phyloP scores from a whole-genome alignment of 2,797 vertebrate genomes.

The Poecilia wingei region DNA sequence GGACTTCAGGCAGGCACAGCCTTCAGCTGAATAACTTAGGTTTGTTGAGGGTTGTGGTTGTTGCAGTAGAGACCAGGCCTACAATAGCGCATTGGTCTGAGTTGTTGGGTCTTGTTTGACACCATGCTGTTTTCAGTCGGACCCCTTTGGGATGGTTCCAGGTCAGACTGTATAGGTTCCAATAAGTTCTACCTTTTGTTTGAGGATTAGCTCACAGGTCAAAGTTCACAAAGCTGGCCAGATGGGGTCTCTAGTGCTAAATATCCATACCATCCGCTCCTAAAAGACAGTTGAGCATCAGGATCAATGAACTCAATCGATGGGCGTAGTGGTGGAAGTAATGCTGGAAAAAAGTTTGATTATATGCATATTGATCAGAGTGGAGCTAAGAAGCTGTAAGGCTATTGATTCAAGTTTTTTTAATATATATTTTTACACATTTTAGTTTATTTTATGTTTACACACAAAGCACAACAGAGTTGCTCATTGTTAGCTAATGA shows the following conservation, averaged over 20 bases:
- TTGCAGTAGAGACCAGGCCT: slow-evolving; percentile 27
- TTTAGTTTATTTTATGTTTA: slow-evolving; percentile 45
- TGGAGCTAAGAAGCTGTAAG: slow-evolving; percentile 68
- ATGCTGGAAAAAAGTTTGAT: slow-evolving; percentile 75
- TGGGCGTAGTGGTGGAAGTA: slow-evolving; percentile 67
- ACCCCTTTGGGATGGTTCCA: slow-evolving; percentile 27
- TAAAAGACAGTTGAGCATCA: slow-evolving; percentile 68
- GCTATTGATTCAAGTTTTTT: slow-evolving; percentile 71
- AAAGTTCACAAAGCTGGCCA: slow-evolving; percentile 70
- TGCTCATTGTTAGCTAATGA: not conserved
- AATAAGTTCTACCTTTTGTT: slow-evolving; percentile 73
- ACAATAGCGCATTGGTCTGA: slow-evolving; percentile 32
- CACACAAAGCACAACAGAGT: not conserved
- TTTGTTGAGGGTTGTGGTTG: slow-evolving; percentile 17
- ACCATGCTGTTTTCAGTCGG: slow-evolving; percentile 29
- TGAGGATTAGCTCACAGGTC: slow-evolving; percentile 75
- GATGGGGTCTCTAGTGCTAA: slow-evolving; percentile 72
- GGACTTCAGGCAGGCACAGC: not conserved
- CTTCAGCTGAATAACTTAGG: not conserved
- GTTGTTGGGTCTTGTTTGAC: slow-evolving; percentile 12
- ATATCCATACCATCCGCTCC: slow-evolving; percentile 70
- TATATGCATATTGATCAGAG: slow-evolving; percentile 79
- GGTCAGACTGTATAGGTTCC: slow-evolving; percentile 65
- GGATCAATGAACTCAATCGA: slow-evolving; percentile 73
- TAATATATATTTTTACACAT: slow-evolving; percentile 1